A percentile compares a stretch with the other conserved stretches of the same genome.
Evolutionary conservation across 2,888 invertebrate species (phyloP).

Genomic region (Oscheius onirici): DNA sequence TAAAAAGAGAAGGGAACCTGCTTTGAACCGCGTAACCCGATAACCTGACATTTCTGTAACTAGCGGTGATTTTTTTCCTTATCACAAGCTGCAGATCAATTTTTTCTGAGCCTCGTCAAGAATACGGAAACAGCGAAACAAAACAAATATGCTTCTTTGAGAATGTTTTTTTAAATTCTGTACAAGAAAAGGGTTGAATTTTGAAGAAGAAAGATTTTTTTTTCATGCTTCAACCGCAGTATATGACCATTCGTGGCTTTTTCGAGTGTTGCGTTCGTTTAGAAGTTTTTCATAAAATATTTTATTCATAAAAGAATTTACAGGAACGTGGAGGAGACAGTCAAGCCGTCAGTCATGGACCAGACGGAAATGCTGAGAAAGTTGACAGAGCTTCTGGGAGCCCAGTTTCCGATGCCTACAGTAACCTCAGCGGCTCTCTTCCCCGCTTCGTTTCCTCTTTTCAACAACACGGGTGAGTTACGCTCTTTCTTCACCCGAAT

Average conservation of each 20-base stretch:
- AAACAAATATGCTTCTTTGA: too few species aligned
- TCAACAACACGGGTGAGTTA: constrained; percentile 11
- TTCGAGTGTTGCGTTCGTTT: background rate
- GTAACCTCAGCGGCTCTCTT: background rate
- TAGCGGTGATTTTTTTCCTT: too few species aligned
- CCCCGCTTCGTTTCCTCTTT: constrained; percentile 11
- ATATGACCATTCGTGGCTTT: background rate
- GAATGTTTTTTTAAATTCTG: too few species aligned
- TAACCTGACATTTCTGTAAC: too few species aligned
- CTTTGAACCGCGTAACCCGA: too few species aligned
- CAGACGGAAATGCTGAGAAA: constrained; percentile 21
- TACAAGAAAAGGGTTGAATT: too few species aligned
- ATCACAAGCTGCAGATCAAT: too few species aligned
- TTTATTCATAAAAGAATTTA: too few species aligned
- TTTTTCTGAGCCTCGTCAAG: too few species aligned
- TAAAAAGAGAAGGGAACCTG: too few species aligned
- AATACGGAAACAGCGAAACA: too few species aligned
- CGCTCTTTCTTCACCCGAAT: too few species aligned
- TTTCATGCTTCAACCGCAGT: background rate
- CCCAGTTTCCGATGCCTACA: constrained; percentile 11
- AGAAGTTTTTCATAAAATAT: background rate
- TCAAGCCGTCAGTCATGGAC: constrained; percentile 25
- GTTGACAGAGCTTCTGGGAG: constrained; percentile 28
- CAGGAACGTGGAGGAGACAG: constrained; percentile 17
- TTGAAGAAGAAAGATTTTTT: background rate